Evolutionary conservation across 2,888 invertebrate species (phyloP).

Genomic region (Chouioia cunea): DNA sequence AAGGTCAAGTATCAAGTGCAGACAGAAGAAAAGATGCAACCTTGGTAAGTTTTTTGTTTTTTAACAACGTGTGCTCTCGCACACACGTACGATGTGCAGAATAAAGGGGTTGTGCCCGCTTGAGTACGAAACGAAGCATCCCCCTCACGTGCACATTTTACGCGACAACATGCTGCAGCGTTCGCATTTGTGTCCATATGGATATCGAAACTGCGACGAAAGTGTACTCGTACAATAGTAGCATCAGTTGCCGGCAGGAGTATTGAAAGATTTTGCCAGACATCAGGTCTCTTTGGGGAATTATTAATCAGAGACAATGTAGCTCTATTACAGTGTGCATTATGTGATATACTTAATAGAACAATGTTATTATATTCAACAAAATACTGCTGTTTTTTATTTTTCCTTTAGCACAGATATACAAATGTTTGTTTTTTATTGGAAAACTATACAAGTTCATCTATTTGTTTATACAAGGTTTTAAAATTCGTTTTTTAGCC

Average conservation of each 20-base stretch:
- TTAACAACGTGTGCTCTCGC: constrained; percentile 4
- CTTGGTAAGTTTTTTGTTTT: constrained; percentile 15
- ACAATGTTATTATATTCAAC: too few species aligned
- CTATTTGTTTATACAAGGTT: too few species aligned
- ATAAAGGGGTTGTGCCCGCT: constrained; percentile 25
- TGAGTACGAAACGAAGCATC: background rate
- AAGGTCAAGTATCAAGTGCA: constrained; percentile 37
- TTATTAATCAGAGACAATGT: constrained; percentile 35
- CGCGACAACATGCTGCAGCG: background rate
- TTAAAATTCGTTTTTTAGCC: too few species aligned
- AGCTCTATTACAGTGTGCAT: constrained; percentile 25
- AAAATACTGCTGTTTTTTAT: too few species aligned
- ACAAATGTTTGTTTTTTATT: too few species aligned
- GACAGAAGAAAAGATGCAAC: constrained; percentile 23
- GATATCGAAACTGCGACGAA: background rate
- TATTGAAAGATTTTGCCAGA: constrained; percentile 51
- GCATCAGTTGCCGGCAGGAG: constrained; percentile 8
- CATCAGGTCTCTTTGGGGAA: constrained; percentile 57
- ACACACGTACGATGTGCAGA: background rate
- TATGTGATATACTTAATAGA: too few species aligned
- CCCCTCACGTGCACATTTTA: background rate
- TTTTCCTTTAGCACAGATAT: too few species aligned
- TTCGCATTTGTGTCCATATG: constrained; percentile 4
- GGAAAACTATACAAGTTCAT: too few species aligned
- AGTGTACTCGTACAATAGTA: background rate